These are phyloP conservation scores for Periplaneta americana DNA, from an alignment of 1,140 invertebrate genomes.

Conservation along the genomic window DNA sequence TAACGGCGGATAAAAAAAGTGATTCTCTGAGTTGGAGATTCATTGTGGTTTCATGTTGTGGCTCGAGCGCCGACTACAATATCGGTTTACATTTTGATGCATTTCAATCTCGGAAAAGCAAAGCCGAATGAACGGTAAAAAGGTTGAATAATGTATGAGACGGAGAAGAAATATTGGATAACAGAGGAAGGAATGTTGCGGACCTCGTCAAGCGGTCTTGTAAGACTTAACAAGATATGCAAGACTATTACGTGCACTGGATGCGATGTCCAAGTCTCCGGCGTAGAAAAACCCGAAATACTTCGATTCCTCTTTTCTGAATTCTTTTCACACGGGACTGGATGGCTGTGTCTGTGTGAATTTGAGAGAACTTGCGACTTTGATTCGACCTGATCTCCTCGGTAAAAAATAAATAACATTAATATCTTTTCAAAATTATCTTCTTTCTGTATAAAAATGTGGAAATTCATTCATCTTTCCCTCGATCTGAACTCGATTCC, in stretches of 20 bases:
- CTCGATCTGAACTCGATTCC: neutral
- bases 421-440: neutral
- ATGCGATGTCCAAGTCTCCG: neutral
- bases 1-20: neutral
- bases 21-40: too few species aligned
- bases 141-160: neutral
- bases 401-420: neutral
- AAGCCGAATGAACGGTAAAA: neutral
- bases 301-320: neutral
- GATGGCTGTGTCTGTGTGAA: neutral
- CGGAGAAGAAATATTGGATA: neutral
- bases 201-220: neutral
- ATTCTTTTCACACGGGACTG: neutral
- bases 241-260: neutral
- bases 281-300: neutral
- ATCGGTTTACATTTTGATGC: neutral
- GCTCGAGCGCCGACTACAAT: neutral
- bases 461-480: neutral
- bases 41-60: neutral
- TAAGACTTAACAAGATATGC: neutral
- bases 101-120: neutral
- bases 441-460: neutral
- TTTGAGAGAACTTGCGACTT: neutral
- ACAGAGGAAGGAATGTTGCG: neutral
- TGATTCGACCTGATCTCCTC: neutral